Evolutionary conservation across 2,888 invertebrate species (phyloP).

Genomic region (Plagodis pulveraria): DNA sequence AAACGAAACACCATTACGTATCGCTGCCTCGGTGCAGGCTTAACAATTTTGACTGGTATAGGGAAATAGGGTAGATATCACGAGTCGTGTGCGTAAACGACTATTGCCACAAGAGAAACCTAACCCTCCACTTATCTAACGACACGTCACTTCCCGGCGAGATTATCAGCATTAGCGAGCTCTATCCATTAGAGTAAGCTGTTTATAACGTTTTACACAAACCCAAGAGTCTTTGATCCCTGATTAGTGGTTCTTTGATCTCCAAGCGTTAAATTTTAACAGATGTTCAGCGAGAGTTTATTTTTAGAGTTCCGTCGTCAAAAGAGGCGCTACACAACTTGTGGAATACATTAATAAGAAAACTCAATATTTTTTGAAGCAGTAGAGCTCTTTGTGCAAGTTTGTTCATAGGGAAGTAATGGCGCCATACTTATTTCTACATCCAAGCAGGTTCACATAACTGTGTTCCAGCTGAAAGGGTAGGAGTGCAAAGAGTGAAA

Average conservation of each 20-base stretch:
- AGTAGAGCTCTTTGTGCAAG: too few relatives aligned
- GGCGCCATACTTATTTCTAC: too few relatives aligned
- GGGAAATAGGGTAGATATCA: too few relatives aligned
- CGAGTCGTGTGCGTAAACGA: neutral
- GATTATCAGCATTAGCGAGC: constrained; percentile 21
- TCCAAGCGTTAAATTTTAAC: constrained; percentile 44
- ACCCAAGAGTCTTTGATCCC: constrained; percentile 47
- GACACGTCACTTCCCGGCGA: constrained; percentile 18
- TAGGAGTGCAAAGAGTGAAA: too few relatives aligned
- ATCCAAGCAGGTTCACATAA: too few relatives aligned
- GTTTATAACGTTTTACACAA: constrained; percentile 37
- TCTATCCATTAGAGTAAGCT: constrained; percentile 33
- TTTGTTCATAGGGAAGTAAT: too few relatives aligned
- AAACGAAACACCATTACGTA: too few relatives aligned
- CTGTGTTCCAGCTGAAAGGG: too few relatives aligned
- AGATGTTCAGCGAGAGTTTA: constrained; percentile 37
- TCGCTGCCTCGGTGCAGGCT: too few relatives aligned
- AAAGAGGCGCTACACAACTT: neutral
- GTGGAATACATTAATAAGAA: too few relatives aligned
- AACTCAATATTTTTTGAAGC: too few relatives aligned
- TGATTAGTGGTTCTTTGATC: constrained; percentile 50
- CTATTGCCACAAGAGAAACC: neutral
- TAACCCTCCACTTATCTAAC: constrained; percentile 11
- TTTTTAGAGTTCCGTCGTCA: constrained; percentile 24
- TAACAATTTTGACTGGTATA: too few relatives aligned